Percentiles rank a stretch among this genome's conserved stretches.
Evolutionary conservation across 2,797 vertebrate species (phyloP).

Genomic region (Odontamblyopus lacepedii): DNA sequence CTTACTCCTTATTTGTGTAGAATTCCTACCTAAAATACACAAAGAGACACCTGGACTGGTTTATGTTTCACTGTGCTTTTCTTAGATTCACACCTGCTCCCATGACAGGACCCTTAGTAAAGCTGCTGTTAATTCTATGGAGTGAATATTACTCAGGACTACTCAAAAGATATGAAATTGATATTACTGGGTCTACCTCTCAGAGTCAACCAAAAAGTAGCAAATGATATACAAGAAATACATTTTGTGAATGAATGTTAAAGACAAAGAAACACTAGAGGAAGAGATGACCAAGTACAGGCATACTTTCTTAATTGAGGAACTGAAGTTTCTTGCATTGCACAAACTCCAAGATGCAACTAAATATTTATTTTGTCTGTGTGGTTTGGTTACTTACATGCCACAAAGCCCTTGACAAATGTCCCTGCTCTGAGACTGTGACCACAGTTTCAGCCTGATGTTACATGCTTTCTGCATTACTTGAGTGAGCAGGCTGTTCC

Average conservation of each 20-base stretch:
- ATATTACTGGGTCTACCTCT: too few species aligned
- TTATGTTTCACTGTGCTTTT: conserved; percentile 17
- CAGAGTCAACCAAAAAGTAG: not conserved
- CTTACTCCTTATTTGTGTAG: conserved; percentile 11
- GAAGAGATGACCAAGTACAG: too few species aligned
- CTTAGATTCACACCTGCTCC: not conserved
- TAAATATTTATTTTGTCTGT: conserved; percentile 46
- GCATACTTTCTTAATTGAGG: too few species aligned
- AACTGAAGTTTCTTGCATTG: conserved; percentile 33
- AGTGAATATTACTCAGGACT: not conserved
- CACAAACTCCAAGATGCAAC: conserved; percentile 34
- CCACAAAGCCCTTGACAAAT: conserved; percentile 49
- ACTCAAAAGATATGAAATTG: not conserved
- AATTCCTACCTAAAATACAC: conserved; percentile 14
- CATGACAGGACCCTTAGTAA: not conserved
- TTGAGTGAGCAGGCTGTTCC: not conserved
- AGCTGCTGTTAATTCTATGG: not conserved
- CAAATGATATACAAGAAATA: too few species aligned
- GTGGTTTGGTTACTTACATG: conserved; percentile 32
- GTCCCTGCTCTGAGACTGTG: conserved; percentile 10
- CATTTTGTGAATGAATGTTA: too few species aligned
- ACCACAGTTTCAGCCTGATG: not conserved
- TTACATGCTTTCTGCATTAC: conserved; percentile 2
- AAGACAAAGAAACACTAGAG: too few species aligned
- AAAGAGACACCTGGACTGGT: conserved; percentile 24